Percentiles rank a stretch among this genome's conserved stretches.
These are phyloP conservation scores for Tor tambroides DNA, from an alignment of 2,113 vertebrate species.

Conservation along the genomic window DNA sequence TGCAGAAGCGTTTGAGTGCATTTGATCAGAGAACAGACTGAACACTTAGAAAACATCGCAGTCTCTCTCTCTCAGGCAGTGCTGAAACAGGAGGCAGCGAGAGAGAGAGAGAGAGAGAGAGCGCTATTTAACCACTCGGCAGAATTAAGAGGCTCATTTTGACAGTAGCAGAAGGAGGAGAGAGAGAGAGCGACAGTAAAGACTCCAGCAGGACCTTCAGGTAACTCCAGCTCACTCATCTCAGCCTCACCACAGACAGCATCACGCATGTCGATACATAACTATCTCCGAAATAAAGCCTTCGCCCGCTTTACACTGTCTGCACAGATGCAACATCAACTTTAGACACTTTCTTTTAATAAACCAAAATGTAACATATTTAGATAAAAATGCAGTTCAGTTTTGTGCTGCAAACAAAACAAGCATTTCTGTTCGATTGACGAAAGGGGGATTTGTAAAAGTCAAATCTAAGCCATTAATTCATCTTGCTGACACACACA, in stretches of 20 bases:
- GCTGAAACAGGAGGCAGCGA: neutral
- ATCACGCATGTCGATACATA: neutral
- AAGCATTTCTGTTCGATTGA: neutral
- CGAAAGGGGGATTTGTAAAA: neutral
- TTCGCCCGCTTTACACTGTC: neutral
- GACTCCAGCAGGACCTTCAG: neutral
- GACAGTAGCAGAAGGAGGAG: neutral
- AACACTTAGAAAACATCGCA: neutral
- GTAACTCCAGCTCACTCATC: neutral
- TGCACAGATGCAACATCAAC: neutral
- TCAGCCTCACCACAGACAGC: neutral
- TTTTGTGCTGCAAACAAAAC: neutral
- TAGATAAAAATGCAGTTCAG: neutral
- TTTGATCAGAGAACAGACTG: neutral
- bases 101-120: slow-evolving; percentile 3
- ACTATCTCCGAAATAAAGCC: neutral
- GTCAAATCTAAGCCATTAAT: neutral
- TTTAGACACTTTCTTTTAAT: neutral
- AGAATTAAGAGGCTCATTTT: neutral
- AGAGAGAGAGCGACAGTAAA: neutral
- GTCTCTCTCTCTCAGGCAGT: neutral
- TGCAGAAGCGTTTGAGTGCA: neutral
- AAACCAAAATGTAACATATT: neutral
- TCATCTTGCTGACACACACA: neutral
- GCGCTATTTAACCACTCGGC: neutral